A percentile compares a stretch with the other conserved stretches of the same genome.
Conservation (phyloP, 1,140 invertebrate genomes). For the Drosophila paulistorum region DNA sequence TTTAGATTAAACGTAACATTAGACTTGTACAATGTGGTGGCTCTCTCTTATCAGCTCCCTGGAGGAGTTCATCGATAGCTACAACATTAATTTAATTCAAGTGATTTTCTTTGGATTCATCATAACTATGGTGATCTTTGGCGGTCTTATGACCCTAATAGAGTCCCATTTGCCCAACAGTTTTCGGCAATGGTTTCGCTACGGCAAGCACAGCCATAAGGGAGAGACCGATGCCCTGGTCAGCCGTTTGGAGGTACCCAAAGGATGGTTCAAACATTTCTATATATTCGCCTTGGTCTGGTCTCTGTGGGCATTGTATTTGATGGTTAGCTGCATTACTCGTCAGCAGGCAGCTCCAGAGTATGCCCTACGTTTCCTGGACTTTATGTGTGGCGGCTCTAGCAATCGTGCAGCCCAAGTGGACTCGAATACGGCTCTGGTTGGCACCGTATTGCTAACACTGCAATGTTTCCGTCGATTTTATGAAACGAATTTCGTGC, state of each 20-base stretch:
- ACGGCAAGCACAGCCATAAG: slow-evolving; percentile 87
- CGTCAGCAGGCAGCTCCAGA: slow-evolving; percentile 82
- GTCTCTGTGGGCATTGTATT: slow-evolving; percentile 83
- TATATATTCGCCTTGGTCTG: slow-evolving; percentile 87
- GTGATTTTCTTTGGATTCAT: slow-evolving; percentile 84
- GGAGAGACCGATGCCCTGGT: slow-evolving; percentile 84
- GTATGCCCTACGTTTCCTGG: slow-evolving; percentile 83
- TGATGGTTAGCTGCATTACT: slow-evolving; percentile 84
- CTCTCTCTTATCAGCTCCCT: slow-evolving; percentile 29
- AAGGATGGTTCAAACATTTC: slow-evolving; percentile 90
- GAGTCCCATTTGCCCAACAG: slow-evolving; percentile 86
- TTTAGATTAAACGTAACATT: too few relatives aligned
- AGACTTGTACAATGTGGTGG: slow-evolving; percentile 1
- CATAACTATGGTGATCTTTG: slow-evolving; percentile 84
- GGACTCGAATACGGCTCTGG: slow-evolving; percentile 83
- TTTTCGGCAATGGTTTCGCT: slow-evolving; percentile 86
- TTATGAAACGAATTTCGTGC: slow-evolving; percentile 91
- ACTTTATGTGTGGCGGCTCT: slow-evolving; percentile 83
- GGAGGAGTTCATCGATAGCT: slow-evolving; percentile 59
- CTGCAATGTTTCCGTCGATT: slow-evolving; percentile 89
- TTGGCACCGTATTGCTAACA: slow-evolving; percentile 86
- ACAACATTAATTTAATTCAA: slow-evolving; percentile 85
- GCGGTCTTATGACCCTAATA: slow-evolving; percentile 85
- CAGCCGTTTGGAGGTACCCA: slow-evolving; percentile 87
- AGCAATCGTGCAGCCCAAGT: slow-evolving; percentile 84